These are phyloP conservation scores for Pollimyrus isidori DNA, from an alignment of 2,113 vertebrate genomes.

Conservation along the genomic window DNA sequence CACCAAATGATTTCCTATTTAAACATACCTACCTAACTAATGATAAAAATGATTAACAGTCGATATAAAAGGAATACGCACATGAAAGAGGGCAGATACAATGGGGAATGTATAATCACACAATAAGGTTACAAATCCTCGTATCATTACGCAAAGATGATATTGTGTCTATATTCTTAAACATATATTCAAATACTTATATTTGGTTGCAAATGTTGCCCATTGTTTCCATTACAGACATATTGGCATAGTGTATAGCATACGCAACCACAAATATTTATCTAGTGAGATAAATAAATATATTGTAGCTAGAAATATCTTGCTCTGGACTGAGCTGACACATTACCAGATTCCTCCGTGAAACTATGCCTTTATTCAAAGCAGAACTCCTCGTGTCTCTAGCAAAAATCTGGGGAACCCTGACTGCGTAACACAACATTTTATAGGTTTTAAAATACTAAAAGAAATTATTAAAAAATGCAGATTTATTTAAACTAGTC, in stretches of 20 bases:
- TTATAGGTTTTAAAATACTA: background rate
- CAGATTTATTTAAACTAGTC: background rate
- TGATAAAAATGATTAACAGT: too few relatives aligned
- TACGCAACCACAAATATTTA: background rate
- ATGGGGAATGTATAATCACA: background rate
- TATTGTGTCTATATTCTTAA: background rate
- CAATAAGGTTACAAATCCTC: background rate
- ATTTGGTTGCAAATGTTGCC: background rate
- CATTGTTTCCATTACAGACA: background rate
- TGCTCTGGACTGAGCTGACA: background rate
- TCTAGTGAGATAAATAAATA: background rate
- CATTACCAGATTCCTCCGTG: background rate
- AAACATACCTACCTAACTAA: too few relatives aligned
- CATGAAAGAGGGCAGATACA: too few relatives aligned
- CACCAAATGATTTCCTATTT: too few relatives aligned
- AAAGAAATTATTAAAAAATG: background rate
- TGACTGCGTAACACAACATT: background rate
- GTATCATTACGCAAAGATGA: background rate
- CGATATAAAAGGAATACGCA: too few relatives aligned
- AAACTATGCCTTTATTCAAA: background rate
- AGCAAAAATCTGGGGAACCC: background rate
- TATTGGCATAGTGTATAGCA: background rate
- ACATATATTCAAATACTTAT: background rate
- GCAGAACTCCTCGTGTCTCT: background rate
- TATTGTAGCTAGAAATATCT: background rate